A percentile compares a stretch with the other conserved stretches of the same genome.
Conservation (phyloP, 2,113 vertebrate species). For the Tachycineta bicolor region DNA sequence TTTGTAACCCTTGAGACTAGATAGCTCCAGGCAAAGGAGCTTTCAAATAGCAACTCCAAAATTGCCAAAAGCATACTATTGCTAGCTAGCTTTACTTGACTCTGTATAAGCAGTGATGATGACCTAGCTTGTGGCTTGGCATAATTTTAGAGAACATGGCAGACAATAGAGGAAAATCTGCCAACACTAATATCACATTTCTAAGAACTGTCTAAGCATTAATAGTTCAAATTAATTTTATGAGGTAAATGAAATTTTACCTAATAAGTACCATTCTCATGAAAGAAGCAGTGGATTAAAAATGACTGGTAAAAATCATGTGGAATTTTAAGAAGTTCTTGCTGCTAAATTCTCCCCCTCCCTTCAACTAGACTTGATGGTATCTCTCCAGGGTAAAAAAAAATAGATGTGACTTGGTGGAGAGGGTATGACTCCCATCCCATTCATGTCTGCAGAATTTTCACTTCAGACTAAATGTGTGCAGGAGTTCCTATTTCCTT, state of each 20-base stretch:
- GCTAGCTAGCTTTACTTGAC: constrained; percentile 33
- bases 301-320: background rate
- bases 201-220: background rate
- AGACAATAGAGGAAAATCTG: constrained; percentile 35
- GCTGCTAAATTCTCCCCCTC: background rate
- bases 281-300: background rate
- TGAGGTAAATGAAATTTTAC: background rate
- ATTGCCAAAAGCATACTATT: background rate
- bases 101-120: constrained; percentile 3
- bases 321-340: background rate
- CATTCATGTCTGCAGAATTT: background rate
- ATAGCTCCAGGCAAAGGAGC: constrained; percentile 40
- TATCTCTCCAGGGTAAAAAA: background rate
- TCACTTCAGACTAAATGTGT: background rate
- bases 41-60: constrained; percentile 50
- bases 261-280: background rate
- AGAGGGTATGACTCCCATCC: background rate
- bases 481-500: background rate
- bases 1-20: constrained; percentile 28
- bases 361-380: background rate
- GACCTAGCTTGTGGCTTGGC: constrained; percentile 33
- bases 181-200: background rate
- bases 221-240: background rate
- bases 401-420: background rate
- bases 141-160: background rate